phyloP scores from a whole-genome alignment of 2,888 invertebrate species.

The Leucophenga maculata region DNA sequence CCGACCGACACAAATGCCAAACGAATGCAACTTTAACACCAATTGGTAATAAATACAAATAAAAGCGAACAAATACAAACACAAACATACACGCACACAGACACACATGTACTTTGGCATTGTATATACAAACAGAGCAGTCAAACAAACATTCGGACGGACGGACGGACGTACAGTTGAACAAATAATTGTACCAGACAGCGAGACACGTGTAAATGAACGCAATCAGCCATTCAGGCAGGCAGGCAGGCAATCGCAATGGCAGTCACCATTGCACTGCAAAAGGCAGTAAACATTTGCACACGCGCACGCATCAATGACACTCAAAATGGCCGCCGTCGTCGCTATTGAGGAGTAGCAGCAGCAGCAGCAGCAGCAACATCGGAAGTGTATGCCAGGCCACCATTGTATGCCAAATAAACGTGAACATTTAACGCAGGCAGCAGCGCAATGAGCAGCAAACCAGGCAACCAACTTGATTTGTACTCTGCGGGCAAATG shows the following conservation, averaged over 20 bases:
- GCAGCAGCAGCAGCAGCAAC: too few species aligned
- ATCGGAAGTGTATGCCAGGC: too few species aligned
- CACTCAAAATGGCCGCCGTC: not conserved
- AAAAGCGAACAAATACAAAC: constrained; percentile 12
- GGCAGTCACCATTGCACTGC: constrained; percentile 24
- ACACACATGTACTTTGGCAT: not conserved
- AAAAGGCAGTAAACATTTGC: constrained; percentile 22
- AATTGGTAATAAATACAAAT: constrained; percentile 23
- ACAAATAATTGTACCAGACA: not conserved
- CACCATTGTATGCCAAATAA: not conserved
- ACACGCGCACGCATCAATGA: constrained; percentile 7
- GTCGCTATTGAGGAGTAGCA: not conserved
- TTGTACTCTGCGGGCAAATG: not conserved
- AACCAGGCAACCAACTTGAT: not conserved
- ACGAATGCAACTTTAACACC: constrained; percentile 17
- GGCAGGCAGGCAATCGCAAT: constrained; percentile 9
- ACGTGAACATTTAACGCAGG: too few species aligned
- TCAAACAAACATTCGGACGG: not conserved
- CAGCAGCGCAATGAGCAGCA: not conserved
- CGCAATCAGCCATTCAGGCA: not conserved
- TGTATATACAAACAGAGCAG: not conserved
- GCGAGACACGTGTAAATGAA: constrained; percentile 10
- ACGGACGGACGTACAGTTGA: not conserved
- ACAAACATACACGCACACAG: constrained; percentile 1
- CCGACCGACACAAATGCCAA: not conserved